Evolutionary conservation across 2,797 vertebrate genomes (phyloP).

Genomic region (Phoebastria nigripes): DNA sequence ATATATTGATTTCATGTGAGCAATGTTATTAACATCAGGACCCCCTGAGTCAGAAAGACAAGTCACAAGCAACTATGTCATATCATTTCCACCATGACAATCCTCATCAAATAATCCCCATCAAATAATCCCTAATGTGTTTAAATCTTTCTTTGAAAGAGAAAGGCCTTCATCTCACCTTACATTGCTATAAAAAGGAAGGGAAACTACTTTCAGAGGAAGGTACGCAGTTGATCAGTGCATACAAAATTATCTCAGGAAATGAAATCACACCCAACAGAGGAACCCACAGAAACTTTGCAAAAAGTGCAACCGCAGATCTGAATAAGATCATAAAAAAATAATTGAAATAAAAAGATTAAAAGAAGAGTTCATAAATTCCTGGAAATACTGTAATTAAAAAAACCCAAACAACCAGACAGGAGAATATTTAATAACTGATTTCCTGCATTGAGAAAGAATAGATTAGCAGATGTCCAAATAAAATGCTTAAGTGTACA

Average conservation of each 20-base stretch:
- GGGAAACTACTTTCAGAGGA: background rate
- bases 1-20: background rate
- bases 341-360: background rate
- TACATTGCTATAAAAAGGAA: background rate
- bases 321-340: background rate
- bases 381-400: background rate
- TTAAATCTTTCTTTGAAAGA: background rate
- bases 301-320: background rate
- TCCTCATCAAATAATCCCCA: background rate
- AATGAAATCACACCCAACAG: background rate
- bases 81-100: background rate
- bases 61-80: background rate
- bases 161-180: background rate
- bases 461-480: background rate
- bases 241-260: background rate
- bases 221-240: fast-evolving
- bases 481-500: background rate
- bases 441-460: background rate
- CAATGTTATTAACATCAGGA: background rate
- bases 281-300: background rate
- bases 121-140: background rate
- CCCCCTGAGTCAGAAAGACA: background rate
- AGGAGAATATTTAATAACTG: background rate
- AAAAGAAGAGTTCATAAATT: background rate
- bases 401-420: fast-evolving